A percentile compares a stretch with the other conserved stretches of the same genome.
These are phyloP conservation scores for Macrophya annulata DNA, from an alignment of 2,888 invertebrate species.

Conservation along the genomic window DNA sequence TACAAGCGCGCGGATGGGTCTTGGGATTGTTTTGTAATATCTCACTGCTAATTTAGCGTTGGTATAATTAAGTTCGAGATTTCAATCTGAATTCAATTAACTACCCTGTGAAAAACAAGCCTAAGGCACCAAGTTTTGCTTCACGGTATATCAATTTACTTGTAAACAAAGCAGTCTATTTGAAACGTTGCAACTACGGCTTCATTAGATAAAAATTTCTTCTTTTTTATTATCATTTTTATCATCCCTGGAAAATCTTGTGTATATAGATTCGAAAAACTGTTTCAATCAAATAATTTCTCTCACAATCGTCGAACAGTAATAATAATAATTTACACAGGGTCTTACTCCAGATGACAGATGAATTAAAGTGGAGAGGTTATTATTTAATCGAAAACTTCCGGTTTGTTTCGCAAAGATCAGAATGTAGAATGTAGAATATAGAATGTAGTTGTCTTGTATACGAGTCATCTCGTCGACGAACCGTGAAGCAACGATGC, in stretches of 20 bases:
- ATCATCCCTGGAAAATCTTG: background rate
- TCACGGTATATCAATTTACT: slow-evolving; percentile 32
- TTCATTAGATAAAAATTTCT: background rate
- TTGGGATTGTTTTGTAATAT: slow-evolving; percentile 24
- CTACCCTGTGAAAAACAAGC: slow-evolving; percentile 26
- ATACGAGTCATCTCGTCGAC: slow-evolving; percentile 46
- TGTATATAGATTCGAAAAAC: background rate
- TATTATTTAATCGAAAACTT: slow-evolving; percentile 44
- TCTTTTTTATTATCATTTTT: background rate
- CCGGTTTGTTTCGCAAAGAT: slow-evolving; percentile 49
- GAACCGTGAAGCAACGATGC: slow-evolving; percentile 44
- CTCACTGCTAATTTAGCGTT: slow-evolving; percentile 23
- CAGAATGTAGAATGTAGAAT: slow-evolving; percentile 27
- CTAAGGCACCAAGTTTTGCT: slow-evolving; percentile 3
- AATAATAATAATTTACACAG: slow-evolving; percentile 3
- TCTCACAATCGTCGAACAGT: background rate
- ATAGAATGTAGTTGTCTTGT: background rate
- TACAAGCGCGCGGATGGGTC: background rate
- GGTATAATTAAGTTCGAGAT: slow-evolving; percentile 42
- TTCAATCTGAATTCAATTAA: slow-evolving; percentile 45
- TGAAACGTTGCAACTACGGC: background rate
- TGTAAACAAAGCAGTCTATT: slow-evolving; percentile 22
- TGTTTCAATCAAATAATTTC: background rate
- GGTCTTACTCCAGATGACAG: background rate
- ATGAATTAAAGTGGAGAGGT: slow-evolving; percentile 18